Evolutionary conservation across 2,888 invertebrate genomes (phyloP), one percentile per base, ranked within the genome.

Genomic region (Drosophila prolongata): DNA sequence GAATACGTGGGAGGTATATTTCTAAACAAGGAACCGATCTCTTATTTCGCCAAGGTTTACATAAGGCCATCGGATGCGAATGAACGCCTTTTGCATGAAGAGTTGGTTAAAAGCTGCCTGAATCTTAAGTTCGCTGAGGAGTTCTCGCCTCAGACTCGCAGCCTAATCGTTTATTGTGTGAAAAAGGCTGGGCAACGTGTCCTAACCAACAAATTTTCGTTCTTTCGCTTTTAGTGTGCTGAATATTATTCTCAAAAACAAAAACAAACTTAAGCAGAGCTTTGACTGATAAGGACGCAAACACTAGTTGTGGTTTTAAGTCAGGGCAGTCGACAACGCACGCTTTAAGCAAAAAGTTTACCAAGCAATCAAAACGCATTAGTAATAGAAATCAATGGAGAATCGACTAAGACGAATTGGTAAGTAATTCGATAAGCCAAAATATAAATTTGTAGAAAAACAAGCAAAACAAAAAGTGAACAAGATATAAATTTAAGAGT

Each of bases 101-200:
- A 76, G 34, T 8, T 81, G n/a, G 76, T 90, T 16, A 90, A 89
- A 16, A 81, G 75, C 49, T 91, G 91, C 37, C 57, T 91, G 0
- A 91, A 91, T 66, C 73, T 74, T 30, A 50, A 77, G 3, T 19
- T 19, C 19, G 19, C 0, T 1, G 77, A 80, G 19, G 67, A 76
- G 11, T 74, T n/a, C n/a, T n/a, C n/a, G n/a, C n/a, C n/a, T n/a
- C n/a, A n/a, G n/a, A n/a, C n/a, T n/a, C n/a, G n/a, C n/a, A n/a
- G n/a, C n/a, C n/a, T n/a, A n/a, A n/a, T n/a, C n/a, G n/a, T n/a
- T n/a, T n/a, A n/a, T n/a, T n/a, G n/a, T n/a, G n/a, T n/a, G n/a
- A n/a, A n/a, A n/a, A n/a, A n/a, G n/a, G n/a, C n/a, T n/a, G n/a
- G 24, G 4, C 24, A 24, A 24, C 24, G 24, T 24, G 24, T 24